Conservation (phyloP, 2,113 vertebrate genomes). For the Tragelaphus strepsiceros region DNA sequence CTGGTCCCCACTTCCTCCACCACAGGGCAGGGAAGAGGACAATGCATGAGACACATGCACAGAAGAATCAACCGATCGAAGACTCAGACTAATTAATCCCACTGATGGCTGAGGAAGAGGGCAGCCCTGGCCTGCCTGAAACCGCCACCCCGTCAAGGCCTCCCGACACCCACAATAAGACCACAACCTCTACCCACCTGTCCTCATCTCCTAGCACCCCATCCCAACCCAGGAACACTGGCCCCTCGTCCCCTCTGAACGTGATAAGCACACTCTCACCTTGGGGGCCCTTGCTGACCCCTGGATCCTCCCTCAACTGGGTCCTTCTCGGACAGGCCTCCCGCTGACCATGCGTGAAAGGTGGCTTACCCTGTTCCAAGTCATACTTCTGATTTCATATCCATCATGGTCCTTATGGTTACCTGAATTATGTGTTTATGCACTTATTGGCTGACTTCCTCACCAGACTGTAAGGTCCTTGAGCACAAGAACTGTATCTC, state of each 20-base stretch:
- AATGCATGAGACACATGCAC: fast-evolving
- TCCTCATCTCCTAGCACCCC: background rate
- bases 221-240: too few relatives aligned
- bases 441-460: background rate
- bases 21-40: too few relatives aligned
- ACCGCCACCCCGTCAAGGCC: fast-evolving
- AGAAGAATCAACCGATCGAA: background rate
- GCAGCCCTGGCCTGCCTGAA: background rate
- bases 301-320: background rate
- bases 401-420: background rate
- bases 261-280: background rate
- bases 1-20: background rate
- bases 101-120: fast-evolving
- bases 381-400: background rate
- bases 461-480: background rate
- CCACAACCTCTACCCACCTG: background rate
- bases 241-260: background rate
- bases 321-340: background rate
- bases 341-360: background rate
- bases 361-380: background rate
- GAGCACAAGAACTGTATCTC: background rate
- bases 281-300: background rate
- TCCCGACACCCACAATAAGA: background rate
- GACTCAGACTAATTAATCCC: background rate
- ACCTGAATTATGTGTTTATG: background rate